Evolutionary conservation across 1,140 invertebrate species (phyloP), one percentile per base, ranked within the genome.

Genomic region (Neodiprion virginianus): DNA sequence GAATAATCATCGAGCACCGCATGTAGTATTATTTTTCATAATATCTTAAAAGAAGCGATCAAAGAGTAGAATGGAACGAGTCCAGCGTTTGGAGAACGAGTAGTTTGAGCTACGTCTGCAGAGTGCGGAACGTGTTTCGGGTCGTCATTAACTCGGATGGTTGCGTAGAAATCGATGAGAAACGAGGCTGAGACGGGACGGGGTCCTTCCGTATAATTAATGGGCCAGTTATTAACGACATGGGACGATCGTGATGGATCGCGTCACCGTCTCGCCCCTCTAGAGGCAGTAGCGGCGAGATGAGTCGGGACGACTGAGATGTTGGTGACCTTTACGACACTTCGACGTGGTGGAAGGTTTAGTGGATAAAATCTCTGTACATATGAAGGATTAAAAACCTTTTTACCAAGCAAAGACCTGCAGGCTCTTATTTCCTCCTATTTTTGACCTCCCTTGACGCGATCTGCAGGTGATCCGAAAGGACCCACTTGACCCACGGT

Each of bases 161-260:
- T 21, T 21, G 17, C 17, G 17, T 21, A 53, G 10, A 53, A 53
- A 53, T 53, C 50, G 50, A 53, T 53, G 50, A 11, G 50, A 53
- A 53, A 53, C 50, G 50, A 53, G 50, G 50, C n/a, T 53, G 17
- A 21, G 17, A 21, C 17, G 17, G 17, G 17, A 21, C 17, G 50
- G 50, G 50, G 50, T 53, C 50, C 50, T 53, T 53, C 50, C 50
- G 2, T 53, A n/a, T 53, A 53, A 53, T 53, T 53, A 53, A 53
- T 53, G 50, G 50, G 50, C 50, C 50, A 53, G 50, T 53, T 53
- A 53, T 53, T 53, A 53, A 53, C 50, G 50, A 53, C 50, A 53
- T 53, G n/a, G 2, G 10, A n/a, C 1, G 50, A 53, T 53, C 50
- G 50, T 53, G 50, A 53, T 53, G 50, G 50, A 53, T 53, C 50